Percentiles rank a stretch among this genome's conserved stretches.
phyloP scores from a whole-genome alignment of 23 tunicate genomes.

The Phallusia fumigata region DNA sequence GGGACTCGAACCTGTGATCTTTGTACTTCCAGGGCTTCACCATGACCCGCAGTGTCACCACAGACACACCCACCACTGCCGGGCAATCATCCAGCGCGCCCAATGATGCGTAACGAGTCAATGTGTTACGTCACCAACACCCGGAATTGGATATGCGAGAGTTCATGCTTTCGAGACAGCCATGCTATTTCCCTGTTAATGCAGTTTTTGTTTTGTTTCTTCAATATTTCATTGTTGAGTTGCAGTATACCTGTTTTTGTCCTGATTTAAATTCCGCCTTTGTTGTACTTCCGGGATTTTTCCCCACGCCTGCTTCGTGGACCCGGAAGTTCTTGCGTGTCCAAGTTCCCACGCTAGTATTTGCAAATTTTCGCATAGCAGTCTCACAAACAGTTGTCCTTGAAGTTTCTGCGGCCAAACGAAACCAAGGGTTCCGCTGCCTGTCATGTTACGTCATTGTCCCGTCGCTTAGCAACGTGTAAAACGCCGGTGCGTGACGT shows the following conservation, averaged over 20 bases:
- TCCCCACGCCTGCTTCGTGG: not conserved
- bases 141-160: not conserved
- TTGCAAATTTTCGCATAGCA: not conserved
- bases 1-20: not conserved
- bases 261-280: not conserved
- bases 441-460: not conserved
- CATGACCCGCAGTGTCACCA: not conserved
- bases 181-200: not conserved
- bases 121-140: not conserved
- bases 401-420: not conserved
- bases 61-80: not conserved
- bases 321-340: not conserved
- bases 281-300: not conserved
- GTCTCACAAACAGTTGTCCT: not conserved
- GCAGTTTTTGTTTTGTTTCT: not conserved
- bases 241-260: not conserved
- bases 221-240: not conserved
- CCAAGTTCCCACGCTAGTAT: not conserved
- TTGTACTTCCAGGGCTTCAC: constrained; percentile 1
- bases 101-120: not conserved
- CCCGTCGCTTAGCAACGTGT: constrained; percentile 1
- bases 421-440: not conserved
- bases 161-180: not conserved
- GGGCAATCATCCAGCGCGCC: not conserved
- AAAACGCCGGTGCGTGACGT: constrained; percentile 4